Conservation (phyloP, 2,888 invertebrate genomes). For the Mimachlamys varia region DNA sequence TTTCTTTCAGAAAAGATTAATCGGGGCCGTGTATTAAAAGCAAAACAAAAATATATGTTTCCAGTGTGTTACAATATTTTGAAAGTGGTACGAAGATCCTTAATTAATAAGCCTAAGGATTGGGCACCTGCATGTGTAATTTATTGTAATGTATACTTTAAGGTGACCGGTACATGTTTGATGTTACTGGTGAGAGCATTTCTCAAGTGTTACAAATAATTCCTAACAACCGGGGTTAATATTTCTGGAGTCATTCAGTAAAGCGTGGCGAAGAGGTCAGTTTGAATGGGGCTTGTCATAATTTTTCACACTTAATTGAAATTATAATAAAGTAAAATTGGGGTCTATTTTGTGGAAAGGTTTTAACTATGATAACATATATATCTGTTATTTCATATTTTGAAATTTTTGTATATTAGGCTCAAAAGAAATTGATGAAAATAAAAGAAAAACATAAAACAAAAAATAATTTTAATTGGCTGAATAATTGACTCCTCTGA, state of each 20-base stretch:
- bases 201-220: background rate
- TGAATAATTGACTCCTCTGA: too few species aligned
- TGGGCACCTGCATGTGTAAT: conserved; percentile 15
- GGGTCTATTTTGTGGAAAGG: background rate
- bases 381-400: too few species aligned
- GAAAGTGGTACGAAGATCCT: background rate
- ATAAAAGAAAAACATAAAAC: too few species aligned
- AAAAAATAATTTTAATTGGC: too few species aligned
- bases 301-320: conserved; percentile 40
- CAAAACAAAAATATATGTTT: too few species aligned
- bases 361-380: too few species aligned
- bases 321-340: conserved; percentile 4
- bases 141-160: background rate
- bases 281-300: conserved; percentile 39
- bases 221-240: background rate
- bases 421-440: too few species aligned
- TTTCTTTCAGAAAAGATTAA: background rate
- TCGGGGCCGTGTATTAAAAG: background rate
- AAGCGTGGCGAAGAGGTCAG: background rate
- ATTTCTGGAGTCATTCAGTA: background rate
- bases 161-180: background rate
- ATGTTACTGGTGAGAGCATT: background rate
- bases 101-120: background rate
- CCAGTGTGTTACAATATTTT: too few species aligned
- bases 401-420: too few species aligned